Conservation (phyloP, 2,797 vertebrate species). For the Sebastiscus albofasciatus region DNA sequence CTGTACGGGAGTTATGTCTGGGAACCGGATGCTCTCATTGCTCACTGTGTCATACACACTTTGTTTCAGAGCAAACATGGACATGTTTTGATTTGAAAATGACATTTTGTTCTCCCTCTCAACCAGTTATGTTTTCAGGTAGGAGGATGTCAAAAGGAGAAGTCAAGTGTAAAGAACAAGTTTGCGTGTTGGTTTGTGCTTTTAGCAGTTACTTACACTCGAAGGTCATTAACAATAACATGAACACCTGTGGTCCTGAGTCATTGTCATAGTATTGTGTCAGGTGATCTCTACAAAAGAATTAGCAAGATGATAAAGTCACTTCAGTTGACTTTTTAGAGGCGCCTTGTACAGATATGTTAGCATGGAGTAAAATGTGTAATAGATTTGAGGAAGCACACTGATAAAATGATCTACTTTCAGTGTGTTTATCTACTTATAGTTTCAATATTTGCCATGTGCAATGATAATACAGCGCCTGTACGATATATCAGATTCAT, state of each 20-base stretch:
- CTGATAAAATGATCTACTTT: constrained; percentile 3
- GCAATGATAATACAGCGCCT: constrained; percentile 15
- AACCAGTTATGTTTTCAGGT: constrained; percentile 55
- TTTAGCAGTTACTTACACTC: background rate
- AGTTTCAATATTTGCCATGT: constrained; percentile 42
- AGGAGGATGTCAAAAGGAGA: constrained; percentile 49
- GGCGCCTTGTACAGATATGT: background rate
- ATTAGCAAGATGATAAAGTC: background rate
- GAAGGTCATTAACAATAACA: background rate
- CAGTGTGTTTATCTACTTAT: constrained; percentile 20
- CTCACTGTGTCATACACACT: constrained; percentile 71
- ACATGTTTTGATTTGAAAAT: constrained; percentile 74
- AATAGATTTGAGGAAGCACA: constrained; percentile 22
- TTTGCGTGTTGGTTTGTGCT: background rate
- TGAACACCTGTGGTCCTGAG: background rate
- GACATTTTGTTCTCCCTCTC: constrained; percentile 51
- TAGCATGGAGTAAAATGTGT: background rate
- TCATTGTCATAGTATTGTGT: background rate
- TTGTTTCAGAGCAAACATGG: constrained; percentile 66
- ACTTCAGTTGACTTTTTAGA: background rate
- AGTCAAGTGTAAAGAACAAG: constrained; percentile 45
- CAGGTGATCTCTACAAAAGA: background rate
- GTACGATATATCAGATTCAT: constrained; percentile 35
- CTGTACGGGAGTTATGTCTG: constrained; percentile 52
- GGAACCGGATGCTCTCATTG: constrained; percentile 69